phyloP scores from a whole-genome alignment of 1,140 invertebrate genomes.

The Drosophila rhopaloa region DNA sequence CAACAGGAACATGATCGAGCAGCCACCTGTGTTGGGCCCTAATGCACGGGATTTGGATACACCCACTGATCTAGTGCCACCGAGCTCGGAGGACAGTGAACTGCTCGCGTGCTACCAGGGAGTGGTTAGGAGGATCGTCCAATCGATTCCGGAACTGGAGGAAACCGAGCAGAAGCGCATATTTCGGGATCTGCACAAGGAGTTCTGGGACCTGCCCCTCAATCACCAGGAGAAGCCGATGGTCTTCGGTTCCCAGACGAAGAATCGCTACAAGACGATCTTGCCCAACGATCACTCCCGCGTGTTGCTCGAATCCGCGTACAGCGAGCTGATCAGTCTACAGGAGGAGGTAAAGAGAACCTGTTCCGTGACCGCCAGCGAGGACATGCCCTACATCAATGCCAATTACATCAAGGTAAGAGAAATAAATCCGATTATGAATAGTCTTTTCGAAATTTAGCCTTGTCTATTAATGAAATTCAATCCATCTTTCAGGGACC shows the following conservation, averaged over 20 bases:
- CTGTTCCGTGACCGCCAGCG: constrained; percentile 52
- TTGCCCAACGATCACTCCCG: constrained; percentile 93
- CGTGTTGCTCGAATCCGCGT: constrained; percentile 87
- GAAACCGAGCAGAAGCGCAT: constrained; percentile 88
- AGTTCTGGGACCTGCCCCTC: constrained; percentile 96
- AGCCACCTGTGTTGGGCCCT: constrained; percentile 59
- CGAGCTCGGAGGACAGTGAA: constrained; percentile 76
- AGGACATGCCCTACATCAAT: constrained; percentile 91
- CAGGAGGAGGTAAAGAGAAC: constrained; percentile 36
- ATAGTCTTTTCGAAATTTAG: no score
- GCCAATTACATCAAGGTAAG: constrained; percentile 94
- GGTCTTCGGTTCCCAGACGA: constrained; percentile 94
- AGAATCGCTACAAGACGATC: constrained; percentile 95
- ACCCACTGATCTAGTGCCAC: constrained; percentile 53
- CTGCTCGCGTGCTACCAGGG: constrained; percentile 59
- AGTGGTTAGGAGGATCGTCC: constrained; percentile 59
- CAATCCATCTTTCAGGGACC: constrained; percentile 90
- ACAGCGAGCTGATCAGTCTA: constrained; percentile 59
- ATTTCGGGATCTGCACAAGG: constrained; percentile 92
- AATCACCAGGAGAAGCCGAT: constrained; percentile 95
- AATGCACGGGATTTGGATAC: constrained; percentile 66
- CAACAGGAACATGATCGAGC: constrained; percentile 55
- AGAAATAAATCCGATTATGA: background rate
- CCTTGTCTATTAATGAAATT: no score
- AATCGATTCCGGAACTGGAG: constrained; percentile 47